Evolutionary conservation across 2,797 vertebrate species (phyloP).

Genomic region (Echiichthys vipera): DNA sequence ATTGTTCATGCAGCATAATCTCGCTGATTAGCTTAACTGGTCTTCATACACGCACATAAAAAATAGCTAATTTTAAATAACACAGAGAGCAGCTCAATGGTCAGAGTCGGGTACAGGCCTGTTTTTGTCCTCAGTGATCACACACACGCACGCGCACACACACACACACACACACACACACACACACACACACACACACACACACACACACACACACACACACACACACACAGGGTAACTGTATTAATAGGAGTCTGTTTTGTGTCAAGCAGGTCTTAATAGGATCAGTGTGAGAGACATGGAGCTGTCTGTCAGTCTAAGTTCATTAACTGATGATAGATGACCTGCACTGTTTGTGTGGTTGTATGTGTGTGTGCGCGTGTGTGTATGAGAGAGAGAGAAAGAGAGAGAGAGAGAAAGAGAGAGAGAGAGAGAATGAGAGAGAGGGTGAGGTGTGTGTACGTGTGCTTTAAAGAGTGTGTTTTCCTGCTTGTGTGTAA

Average conservation of each 20-base stretch:
- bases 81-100: constrained; percentile 17
- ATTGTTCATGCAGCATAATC: too few relatives aligned
- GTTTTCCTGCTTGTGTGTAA: constrained; percentile 58
- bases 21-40: not conserved
- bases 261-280: constrained; percentile 95
- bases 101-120: constrained; percentile 43
- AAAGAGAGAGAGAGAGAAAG: not conserved
- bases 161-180: constrained; percentile 19
- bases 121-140: constrained; percentile 55
- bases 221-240: constrained; percentile 84
- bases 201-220: constrained; percentile 36
- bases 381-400: not conserved
- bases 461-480: constrained; percentile 47
- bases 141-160: constrained; percentile 20
- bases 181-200: constrained; percentile 29
- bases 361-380: constrained; percentile 34
- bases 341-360: constrained; percentile 64
- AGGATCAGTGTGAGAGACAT: constrained; percentile 94
- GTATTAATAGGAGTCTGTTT: constrained; percentile 93
- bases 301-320: constrained; percentile 97
- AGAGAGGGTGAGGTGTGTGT: constrained; percentile 24
- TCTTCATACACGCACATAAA: not conserved
- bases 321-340: constrained; percentile 94
- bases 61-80: constrained; percentile 15
- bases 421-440: constrained; percentile 1